A percentile compares a stretch with the other conserved stretches of the same genome.
phyloP scores from a whole-genome alignment of 2,113 vertebrate genomes.

The Climacteris rufus region DNA sequence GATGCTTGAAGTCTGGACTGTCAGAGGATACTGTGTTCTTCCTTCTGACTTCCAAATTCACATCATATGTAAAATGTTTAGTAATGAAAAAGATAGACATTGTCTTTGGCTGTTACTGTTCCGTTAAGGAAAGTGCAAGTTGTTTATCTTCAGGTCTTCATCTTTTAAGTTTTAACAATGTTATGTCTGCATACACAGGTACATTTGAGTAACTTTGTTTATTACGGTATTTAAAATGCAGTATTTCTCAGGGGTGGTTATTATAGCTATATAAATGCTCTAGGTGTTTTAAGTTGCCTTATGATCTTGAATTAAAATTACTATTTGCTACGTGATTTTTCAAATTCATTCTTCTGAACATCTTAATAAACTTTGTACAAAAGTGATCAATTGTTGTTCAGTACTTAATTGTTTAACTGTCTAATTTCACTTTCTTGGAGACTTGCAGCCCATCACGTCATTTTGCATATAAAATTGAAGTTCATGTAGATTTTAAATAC shows the following conservation, averaged over 20 bases:
- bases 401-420: neutral
- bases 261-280: neutral
- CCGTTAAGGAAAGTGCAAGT: neutral
- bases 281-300: slow-evolving; percentile 6
- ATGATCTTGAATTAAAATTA: neutral
- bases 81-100: neutral
- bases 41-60: neutral
- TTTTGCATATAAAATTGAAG: neutral
- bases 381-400: neutral
- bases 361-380: slow-evolving; percentile 51
- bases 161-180: neutral
- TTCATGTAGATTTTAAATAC: neutral
- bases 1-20: neutral
- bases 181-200: neutral
- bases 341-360: neutral
- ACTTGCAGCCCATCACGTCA: neutral
- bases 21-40: neutral
- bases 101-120: neutral
- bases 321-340: neutral
- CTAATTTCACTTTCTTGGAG: neutral
- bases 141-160: neutral
- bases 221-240: neutral
- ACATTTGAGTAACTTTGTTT: neutral
- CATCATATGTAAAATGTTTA: neutral
- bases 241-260: slow-evolving; percentile 43